Evolutionary conservation across 2,113 vertebrate species (phyloP), one percentile per base, ranked within the genome.

Genomic region (Morone saxatilis): DNA sequence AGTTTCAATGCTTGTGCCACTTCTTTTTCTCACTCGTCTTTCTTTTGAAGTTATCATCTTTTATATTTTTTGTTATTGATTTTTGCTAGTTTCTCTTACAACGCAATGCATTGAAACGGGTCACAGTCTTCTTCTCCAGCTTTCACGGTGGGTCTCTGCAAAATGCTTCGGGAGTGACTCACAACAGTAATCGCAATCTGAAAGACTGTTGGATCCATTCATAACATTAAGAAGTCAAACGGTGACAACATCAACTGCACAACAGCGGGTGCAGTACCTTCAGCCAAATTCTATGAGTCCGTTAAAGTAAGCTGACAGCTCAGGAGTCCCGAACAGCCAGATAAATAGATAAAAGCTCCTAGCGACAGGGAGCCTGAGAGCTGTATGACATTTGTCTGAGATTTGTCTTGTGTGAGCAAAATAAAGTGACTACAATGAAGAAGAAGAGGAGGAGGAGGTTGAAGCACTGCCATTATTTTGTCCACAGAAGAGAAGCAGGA

Each of bases 291-390:
- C 60, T 43, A 63, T 48, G 57, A 86, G 73, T 81, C 43, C 5
- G 76, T 82, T 92, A 77, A 88, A 85, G 76, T 17, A 57, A 81
- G 76, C 79, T 56, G 83, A 89, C 83, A 78, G 85, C 75, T 84
- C 69, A 25, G 74, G 80, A 87, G 66, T 68, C 78, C 71, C 31
- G 38, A 84, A 80, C 76, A 75, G 79, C 50, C 81, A 76, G 79
- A 88, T 77, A 83, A 87, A 92, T 70, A 80, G 81, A 87, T 84
- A 81, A 91, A 74, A 87, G 85, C 84, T 84, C 60, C 76, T 4
- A 57, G 81, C 61, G 20, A 72, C 50, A 45, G 63, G 83, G 61
- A 81, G 77, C 63, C 79, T 16, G 56, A 81, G 74, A 83, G 81
- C 75, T 53, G 43, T 16, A 25, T 60, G 80, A 88, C 82, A 90